These are phyloP conservation scores for Atherinomorus stipes DNA, from an alignment of 2,113 vertebrate genomes.

Conservation along the genomic window DNA sequence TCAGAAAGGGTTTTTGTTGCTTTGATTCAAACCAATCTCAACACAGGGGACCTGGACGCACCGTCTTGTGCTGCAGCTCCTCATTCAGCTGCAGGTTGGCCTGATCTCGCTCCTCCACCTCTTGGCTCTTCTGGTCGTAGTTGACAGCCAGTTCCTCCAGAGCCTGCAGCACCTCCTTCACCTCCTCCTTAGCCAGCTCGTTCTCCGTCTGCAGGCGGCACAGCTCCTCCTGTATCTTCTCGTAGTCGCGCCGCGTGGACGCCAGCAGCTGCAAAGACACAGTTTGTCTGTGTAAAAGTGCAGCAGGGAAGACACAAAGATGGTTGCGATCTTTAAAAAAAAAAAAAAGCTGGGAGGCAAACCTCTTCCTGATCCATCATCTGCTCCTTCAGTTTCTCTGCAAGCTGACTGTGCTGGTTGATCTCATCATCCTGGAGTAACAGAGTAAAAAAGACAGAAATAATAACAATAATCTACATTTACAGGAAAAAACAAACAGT, in stretches of 20 bases:
- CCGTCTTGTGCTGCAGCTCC: slow-evolving; percentile 90
- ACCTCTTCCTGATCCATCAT: slow-evolving; percentile 74
- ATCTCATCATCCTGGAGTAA: slow-evolving; percentile 68
- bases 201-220: slow-evolving; percentile 93
- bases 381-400: slow-evolving; percentile 72
- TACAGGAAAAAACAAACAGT: no score
- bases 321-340: no score
- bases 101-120: slow-evolving; percentile 88
- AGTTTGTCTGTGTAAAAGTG: background rate
- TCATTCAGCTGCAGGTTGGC: slow-evolving; percentile 88
- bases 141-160: slow-evolving; percentile 95
- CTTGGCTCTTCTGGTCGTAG: slow-evolving; percentile 94
- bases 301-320: no score
- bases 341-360: background rate
- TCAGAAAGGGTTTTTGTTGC: no score
- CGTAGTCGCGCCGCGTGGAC: slow-evolving; percentile 91
- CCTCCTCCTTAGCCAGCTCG: slow-evolving; percentile 93
- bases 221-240: slow-evolving; percentile 94
- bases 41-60: slow-evolving; percentile 41
- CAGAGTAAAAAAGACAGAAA: background rate
- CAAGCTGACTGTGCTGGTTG: slow-evolving; percentile 73
- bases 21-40: no score
- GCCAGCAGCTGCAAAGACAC: slow-evolving; percentile 85
- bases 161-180: slow-evolving; percentile 95
- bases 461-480: background rate